A percentile compares a stretch with the other conserved stretches of the same genome.
Evolutionary conservation across 2,797 vertebrate genomes (phyloP).

Genomic region (Paratrypauchen microcephalus): DNA sequence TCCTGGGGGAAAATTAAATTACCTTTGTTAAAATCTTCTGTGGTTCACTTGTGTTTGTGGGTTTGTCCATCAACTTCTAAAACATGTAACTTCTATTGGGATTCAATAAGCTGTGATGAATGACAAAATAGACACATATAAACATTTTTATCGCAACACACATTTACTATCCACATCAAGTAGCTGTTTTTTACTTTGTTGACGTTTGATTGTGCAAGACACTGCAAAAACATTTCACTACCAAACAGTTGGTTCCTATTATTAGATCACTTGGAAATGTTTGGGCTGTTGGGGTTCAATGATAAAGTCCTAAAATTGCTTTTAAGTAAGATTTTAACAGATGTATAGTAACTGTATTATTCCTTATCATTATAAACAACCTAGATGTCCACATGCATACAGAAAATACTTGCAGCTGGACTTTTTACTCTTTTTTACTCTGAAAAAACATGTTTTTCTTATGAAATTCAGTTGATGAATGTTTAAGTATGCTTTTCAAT

Average conservation of each 20-base stretch:
- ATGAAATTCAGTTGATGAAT: too few relatives aligned
- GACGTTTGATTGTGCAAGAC: background rate
- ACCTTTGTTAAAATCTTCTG: constrained; percentile 26
- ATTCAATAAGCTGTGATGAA: background rate
- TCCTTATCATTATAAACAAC: too few relatives aligned
- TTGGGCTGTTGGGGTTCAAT: too few relatives aligned
- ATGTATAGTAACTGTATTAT: too few relatives aligned
- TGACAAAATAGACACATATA: background rate
- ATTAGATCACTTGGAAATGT: background rate
- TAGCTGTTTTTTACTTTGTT: background rate
- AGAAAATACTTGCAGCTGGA: too few relatives aligned
- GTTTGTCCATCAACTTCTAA: background rate
- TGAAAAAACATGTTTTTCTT: too few relatives aligned
- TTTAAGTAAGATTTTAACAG: too few relatives aligned
- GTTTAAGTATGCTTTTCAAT: too few relatives aligned
- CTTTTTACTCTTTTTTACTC: too few relatives aligned
- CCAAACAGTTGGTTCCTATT: background rate
- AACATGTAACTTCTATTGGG: background rate
- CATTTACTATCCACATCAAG: background rate
- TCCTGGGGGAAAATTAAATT: constrained; percentile 16
- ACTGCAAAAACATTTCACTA: background rate
- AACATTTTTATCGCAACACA: too few relatives aligned
- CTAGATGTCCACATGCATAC: background rate
- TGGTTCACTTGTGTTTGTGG: background rate
- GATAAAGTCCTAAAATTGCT: too few relatives aligned